Conservation (phyloP, 2,888 invertebrate genomes). For the Diaprepes abbreviatus region DNA sequence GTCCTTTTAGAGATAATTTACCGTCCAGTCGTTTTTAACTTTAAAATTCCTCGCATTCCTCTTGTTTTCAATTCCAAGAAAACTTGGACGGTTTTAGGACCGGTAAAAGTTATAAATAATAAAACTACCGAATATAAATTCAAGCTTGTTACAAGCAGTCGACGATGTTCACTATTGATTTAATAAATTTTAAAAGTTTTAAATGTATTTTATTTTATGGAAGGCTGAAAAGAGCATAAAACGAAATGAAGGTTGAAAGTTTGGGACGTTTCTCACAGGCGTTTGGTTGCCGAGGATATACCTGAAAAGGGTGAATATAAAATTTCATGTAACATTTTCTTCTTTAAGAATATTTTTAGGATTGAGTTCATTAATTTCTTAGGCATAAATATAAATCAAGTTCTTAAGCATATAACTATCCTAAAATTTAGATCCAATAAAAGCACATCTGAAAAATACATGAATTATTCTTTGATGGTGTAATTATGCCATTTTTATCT, state of each 20-base stretch:
- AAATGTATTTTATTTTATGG: conserved; percentile 36
- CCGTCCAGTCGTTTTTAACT: conserved; percentile 40
- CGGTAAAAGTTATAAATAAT: conserved; percentile 50
- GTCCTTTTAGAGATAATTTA: conserved; percentile 48
- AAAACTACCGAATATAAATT: conserved; percentile 49
- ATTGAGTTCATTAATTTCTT: no score
- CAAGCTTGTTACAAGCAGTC: conserved; percentile 42
- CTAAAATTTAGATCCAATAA: no score
- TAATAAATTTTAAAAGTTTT: conserved; percentile 48
- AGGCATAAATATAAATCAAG: no score
- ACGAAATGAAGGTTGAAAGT: conserved; percentile 21
- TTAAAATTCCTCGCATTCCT: conserved; percentile 48
- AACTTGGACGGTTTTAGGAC: conserved; percentile 43
- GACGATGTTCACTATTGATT: conserved; percentile 48
- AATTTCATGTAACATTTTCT: no score
- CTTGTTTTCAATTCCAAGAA: conserved; percentile 45
- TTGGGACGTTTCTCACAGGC: conserved; percentile 33
- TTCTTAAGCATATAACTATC: no score
- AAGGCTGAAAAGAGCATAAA: conserved; percentile 21
- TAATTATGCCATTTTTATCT: no score
- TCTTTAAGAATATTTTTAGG: no score
- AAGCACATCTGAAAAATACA: no score
- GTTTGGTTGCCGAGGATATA: conserved; percentile 24
- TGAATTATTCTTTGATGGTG: no score
- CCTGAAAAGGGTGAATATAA: conserved; percentile 22